These are phyloP conservation scores for Aphis gossypii DNA, from an alignment of 1,140 invertebrate genomes.

Conservation along the genomic window DNA sequence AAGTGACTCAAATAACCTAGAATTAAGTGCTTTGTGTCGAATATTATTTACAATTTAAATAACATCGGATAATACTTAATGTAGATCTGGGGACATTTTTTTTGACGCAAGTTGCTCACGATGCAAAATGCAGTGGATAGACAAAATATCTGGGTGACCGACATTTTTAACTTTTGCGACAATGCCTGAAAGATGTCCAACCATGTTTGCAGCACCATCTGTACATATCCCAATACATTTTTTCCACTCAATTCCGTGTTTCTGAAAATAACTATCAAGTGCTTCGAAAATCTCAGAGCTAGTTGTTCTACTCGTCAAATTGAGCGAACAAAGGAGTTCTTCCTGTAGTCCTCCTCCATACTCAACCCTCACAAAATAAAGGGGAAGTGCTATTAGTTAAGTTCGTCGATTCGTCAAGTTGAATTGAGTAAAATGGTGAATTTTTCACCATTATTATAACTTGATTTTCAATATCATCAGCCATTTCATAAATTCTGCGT, in stretches of 20 bases:
- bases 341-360: too few species aligned
- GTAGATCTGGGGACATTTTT: constrained; percentile 57
- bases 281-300: too few species aligned
- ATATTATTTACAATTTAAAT: constrained; percentile 62
- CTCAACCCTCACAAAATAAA: too few species aligned
- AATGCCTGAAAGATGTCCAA: constrained; percentile 59
- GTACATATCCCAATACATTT: constrained; percentile 62
- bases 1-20: constrained; percentile 61
- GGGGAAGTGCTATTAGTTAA: too few species aligned
- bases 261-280: too few species aligned
- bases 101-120: constrained; percentile 61
- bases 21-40: constrained; percentile 62
- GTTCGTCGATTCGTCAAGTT: too few species aligned
- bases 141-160: constrained; percentile 61
- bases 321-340: too few species aligned
- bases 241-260: constrained; percentile 44
- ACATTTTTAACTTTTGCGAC: constrained; percentile 62
- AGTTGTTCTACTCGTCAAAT: too few species aligned
- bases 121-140: constrained; percentile 63
- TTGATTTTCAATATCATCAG: too few species aligned
- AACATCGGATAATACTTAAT: constrained; percentile 11
- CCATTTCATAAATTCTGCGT: too few species aligned
- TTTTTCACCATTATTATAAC: too few species aligned
- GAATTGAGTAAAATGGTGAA: too few species aligned
- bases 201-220: neutral